Conservation (phyloP, 2,113 vertebrate species). For the Spheniscus mendiculus region DNA sequence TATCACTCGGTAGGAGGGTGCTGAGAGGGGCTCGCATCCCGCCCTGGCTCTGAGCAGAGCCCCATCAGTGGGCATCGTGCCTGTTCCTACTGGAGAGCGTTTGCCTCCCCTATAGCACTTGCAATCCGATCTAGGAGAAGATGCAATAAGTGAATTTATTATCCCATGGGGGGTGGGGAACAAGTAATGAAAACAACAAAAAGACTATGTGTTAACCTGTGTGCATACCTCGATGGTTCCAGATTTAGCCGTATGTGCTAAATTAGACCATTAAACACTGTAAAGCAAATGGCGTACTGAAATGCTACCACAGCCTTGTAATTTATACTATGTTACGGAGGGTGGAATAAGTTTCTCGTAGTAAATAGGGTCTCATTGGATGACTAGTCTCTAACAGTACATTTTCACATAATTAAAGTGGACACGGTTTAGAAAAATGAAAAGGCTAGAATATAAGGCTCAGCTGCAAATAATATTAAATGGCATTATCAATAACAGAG, state of each 20-base stretch:
- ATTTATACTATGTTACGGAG: constrained; percentile 21
- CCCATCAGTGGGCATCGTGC: background rate
- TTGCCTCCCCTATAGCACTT: background rate
- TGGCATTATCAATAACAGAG: constrained; percentile 75
- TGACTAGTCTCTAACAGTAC: constrained; percentile 47
- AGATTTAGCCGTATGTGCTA: background rate
- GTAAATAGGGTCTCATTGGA: constrained; percentile 56
- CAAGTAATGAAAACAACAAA: constrained; percentile 8
- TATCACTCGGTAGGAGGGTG: background rate
- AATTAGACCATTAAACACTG: constrained; percentile 58
- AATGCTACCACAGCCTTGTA: constrained; percentile 30
- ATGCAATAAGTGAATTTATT: background rate
- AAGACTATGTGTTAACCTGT: background rate
- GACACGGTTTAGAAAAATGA: constrained; percentile 62
- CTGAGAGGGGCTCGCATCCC: background rate
- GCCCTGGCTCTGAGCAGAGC: background rate
- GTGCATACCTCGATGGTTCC: background rate
- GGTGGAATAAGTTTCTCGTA: constrained; percentile 30
- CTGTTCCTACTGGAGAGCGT: background rate
- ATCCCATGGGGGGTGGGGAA: background rate
- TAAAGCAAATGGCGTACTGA: constrained; percentile 46
- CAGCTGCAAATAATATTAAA: constrained; percentile 70
- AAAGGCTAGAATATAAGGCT: constrained; percentile 64
- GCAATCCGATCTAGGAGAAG: background rate
- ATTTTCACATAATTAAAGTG: constrained; percentile 74